Percentiles rank a stretch among this genome's conserved stretches.
These are phyloP conservation scores for Octodon degus DNA, from an alignment of 2,113 vertebrate species.

Conservation along the genomic window DNA sequence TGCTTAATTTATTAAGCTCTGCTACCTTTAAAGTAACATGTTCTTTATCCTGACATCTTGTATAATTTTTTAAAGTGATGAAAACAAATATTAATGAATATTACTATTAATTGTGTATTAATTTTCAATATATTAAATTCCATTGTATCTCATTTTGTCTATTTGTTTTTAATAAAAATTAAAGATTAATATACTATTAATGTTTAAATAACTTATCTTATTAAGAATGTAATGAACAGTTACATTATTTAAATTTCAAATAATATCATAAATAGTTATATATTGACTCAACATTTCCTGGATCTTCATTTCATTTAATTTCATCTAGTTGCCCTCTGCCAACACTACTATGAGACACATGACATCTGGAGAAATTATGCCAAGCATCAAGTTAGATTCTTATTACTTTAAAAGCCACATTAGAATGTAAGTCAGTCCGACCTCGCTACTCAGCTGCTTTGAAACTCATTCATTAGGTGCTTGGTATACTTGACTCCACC, in stretches of 20 bases:
- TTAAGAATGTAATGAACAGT: background rate
- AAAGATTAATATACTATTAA: background rate
- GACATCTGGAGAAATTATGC: background rate
- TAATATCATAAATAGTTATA: background rate
- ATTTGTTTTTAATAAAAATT: background rate
- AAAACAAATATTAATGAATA: background rate
- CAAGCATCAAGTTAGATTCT: background rate
- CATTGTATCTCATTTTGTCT: background rate
- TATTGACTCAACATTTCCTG: background rate
- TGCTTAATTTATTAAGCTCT: background rate
- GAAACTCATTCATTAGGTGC: background rate
- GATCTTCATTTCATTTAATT: background rate
- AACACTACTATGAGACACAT: background rate
- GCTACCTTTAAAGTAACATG: background rate
- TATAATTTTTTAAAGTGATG: background rate
- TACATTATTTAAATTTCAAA: background rate
- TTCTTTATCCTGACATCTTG: background rate
- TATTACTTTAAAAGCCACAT: background rate
- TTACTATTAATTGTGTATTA: background rate
- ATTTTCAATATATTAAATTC: background rate
- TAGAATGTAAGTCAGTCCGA: background rate
- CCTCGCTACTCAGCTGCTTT: background rate
- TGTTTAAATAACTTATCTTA: background rate
- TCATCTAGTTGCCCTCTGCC: too few species aligned
- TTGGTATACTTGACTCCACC: background rate